Evolutionary conservation across 53 echinoderm and acorn worm genomes (phyloP).

Genomic region (Mesocentrotus franciscanus): DNA sequence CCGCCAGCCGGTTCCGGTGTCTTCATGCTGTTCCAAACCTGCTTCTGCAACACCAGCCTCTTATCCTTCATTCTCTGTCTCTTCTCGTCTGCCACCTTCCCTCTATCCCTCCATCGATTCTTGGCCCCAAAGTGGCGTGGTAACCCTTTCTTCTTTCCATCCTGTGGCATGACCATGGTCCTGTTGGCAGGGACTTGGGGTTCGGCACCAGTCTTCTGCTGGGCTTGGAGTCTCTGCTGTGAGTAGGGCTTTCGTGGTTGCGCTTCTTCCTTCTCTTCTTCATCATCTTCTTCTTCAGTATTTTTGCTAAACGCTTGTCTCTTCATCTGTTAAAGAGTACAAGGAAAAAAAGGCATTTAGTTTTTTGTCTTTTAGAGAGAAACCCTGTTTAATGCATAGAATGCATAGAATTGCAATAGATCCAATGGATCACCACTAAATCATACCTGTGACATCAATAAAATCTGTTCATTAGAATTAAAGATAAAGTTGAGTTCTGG

Average conservation of each 20-base stretch:
- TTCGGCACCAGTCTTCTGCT: constrained; percentile 18
- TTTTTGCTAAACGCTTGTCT: neutral
- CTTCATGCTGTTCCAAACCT: constrained; percentile 66
- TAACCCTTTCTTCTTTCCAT: constrained; percentile 71
- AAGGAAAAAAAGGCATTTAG: neutral
- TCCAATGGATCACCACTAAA: no score
- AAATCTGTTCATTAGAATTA: no score
- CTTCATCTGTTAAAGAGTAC: constrained; percentile 43
- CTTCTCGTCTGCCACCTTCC: constrained; percentile 75
- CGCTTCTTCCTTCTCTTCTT: neutral
- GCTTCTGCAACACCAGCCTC: constrained; percentile 48
- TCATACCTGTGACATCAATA: no score
- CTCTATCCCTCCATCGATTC: constrained; percentile 90
- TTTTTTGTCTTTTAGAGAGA: neutral
- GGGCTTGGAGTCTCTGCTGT: constrained; percentile 38
- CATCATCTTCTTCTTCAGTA: neutral
- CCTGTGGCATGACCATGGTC: constrained; percentile 50
- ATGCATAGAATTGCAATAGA: no score
- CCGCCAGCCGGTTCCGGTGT: constrained; percentile 61
- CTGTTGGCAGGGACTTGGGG: neutral
- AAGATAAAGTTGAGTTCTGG: no score
- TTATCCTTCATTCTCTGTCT: constrained; percentile 71
- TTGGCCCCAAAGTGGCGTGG: constrained; percentile 83
- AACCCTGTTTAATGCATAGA: no score
- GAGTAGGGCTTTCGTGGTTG: constrained; percentile 40